Conservation (phyloP, 2,113 vertebrate species). For the Eudorcas thomsonii region DNA sequence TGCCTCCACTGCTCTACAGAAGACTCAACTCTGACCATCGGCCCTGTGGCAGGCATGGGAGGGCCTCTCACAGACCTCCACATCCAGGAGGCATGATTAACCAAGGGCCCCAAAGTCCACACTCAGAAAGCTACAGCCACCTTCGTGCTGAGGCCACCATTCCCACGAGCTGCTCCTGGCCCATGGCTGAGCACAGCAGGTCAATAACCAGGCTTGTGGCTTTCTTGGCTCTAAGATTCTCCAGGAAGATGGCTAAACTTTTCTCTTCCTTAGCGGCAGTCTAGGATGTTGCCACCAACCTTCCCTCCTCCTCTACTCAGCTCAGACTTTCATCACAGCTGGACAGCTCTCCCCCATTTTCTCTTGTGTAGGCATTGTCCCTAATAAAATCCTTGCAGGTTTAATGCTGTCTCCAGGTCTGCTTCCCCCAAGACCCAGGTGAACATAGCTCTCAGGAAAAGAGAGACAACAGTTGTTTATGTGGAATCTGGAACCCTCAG, state of each 20-base stretch:
- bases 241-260: neutral
- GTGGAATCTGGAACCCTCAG: fast-evolving
- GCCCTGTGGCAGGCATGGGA: neutral
- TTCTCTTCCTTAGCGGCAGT: neutral
- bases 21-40: neutral
- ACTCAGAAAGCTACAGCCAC: neutral
- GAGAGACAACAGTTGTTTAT: neutral
- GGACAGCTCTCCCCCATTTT: neutral
- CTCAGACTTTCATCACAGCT: neutral
- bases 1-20: neutral
- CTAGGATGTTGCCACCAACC: neutral
- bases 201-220: fast-evolving
- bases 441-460: neutral
- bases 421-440: neutral
- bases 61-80: neutral
- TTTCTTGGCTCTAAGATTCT: neutral
- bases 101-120: too few relatives aligned
- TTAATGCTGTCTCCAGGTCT: neutral
- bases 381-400: neutral
- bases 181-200: neutral
- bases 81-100: neutral
- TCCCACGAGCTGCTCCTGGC: neutral
- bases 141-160: neutral
- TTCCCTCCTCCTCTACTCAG: neutral
- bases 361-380: neutral